phyloP scores from a whole-genome alignment of 2,888 invertebrate species.

The Ctena decussata region DNA sequence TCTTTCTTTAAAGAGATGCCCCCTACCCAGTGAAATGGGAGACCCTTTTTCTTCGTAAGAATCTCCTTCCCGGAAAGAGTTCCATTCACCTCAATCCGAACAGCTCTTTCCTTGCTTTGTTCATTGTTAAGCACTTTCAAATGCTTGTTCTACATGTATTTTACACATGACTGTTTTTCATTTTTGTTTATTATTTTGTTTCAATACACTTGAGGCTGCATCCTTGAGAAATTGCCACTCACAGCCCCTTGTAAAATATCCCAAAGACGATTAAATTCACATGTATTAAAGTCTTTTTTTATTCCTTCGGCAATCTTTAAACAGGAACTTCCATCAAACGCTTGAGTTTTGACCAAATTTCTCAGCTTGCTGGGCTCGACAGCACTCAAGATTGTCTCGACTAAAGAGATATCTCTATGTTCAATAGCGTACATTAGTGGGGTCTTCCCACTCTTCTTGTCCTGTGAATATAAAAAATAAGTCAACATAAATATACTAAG shows the following conservation, averaged over 20 bases:
- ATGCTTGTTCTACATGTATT: too few species aligned
- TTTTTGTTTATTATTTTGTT: too few species aligned
- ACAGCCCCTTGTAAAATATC: constrained; percentile 66
- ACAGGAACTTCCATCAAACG: constrained; percentile 79
- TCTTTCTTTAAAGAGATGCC: too few species aligned
- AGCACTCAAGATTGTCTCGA: constrained; percentile 72
- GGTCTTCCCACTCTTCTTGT: constrained; percentile 82
- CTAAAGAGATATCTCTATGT: constrained; percentile 71
- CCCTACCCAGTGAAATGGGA: too few species aligned
- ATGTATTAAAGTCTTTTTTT: constrained; percentile 65
- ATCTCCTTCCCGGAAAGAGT: too few species aligned
- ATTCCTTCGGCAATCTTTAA: constrained; percentile 78
- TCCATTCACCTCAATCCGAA: too few species aligned
- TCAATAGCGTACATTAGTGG: constrained; percentile 83
- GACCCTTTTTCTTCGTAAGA: too few species aligned
- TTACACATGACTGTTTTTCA: too few species aligned
- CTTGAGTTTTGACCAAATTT: constrained; percentile 74
- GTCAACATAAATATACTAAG: too few species aligned
- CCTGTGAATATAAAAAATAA: constrained; percentile 61
- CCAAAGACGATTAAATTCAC: constrained; percentile 71
- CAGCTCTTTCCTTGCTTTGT: too few species aligned
- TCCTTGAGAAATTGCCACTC: constrained; percentile 23
- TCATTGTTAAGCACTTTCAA: too few species aligned
- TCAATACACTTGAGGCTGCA: neutral
- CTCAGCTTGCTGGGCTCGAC: constrained; percentile 73